Conservation (phyloP, 2,113 vertebrate species). For the Asarcornis scutulata region DNA sequence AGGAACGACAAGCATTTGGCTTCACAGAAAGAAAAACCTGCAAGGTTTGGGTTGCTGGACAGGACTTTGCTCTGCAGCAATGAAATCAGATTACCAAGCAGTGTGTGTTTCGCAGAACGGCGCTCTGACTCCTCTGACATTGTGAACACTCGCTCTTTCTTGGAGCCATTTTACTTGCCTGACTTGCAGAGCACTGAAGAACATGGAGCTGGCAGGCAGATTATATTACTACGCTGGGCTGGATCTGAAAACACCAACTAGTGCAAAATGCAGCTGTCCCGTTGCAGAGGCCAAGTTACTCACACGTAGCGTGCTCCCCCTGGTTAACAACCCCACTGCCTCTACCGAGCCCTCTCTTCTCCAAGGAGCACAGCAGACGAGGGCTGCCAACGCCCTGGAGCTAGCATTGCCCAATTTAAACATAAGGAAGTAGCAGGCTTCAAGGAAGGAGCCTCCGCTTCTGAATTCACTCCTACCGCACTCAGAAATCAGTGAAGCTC, state of each 20-base stretch:
- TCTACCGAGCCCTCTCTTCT: not conserved
- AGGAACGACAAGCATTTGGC: not conserved
- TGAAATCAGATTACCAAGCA: not conserved
- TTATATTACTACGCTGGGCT: not conserved
- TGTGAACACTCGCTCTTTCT: rapidly evolving
- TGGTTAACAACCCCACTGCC: not conserved
- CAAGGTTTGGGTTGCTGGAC: not conserved
- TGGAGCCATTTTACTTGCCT: conserved; percentile 48
- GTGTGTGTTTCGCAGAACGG: not conserved
- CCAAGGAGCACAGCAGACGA: rapidly evolving
- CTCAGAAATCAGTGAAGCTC: rapidly evolving
- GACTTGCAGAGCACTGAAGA: not conserved
- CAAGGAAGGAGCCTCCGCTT: not conserved
- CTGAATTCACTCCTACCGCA: not conserved
- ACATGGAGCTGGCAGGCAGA: conserved; percentile 38
- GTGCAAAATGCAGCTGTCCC: conserved; percentile 16
- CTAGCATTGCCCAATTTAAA: not conserved
- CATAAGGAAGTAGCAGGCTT: not conserved
- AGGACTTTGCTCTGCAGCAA: not conserved
- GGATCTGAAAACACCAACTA: not conserved
- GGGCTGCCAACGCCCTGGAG: not conserved
- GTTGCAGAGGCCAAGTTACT: not conserved
- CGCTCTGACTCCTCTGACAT: not conserved
- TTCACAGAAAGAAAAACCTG: not conserved
- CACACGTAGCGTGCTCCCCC: rapidly evolving